phyloP scores from a whole-genome alignment of 2,888 invertebrate species.

The Noctua comes region DNA sequence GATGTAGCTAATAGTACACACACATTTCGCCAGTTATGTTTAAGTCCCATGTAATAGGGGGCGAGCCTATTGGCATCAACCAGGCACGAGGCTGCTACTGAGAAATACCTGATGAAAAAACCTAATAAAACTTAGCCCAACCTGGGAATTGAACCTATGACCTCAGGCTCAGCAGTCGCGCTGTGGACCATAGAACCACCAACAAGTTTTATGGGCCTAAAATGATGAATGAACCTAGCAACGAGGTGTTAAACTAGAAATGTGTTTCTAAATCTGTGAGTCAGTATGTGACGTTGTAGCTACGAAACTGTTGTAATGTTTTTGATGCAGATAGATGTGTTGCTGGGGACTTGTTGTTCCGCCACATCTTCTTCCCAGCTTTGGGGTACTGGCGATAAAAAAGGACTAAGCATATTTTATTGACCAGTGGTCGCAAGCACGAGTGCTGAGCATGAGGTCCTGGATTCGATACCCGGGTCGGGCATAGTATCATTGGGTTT shows the following conservation, averaged over 20 bases:
- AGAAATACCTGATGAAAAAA: background rate
- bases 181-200: background rate
- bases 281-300: constrained; percentile 3
- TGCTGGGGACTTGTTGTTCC: background rate
- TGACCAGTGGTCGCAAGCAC: too few species aligned
- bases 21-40: background rate
- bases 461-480: too few species aligned
- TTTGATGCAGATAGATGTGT: background rate
- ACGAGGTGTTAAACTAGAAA: background rate
- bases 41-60: background rate
- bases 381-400: too few species aligned
- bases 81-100: background rate
- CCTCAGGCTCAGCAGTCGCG: background rate
- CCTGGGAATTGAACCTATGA: background rate
- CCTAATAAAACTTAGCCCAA: background rate
- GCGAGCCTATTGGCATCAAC: background rate
- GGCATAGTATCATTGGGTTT: too few species aligned
- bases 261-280: constrained; percentile 27
- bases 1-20: background rate
- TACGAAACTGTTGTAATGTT: background rate
- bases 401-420: too few species aligned
- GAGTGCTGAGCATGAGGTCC: too few species aligned
- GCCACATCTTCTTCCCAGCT: background rate
- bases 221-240: background rate
- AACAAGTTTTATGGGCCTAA: background rate